Evolutionary conservation across 1,140 invertebrate species (phyloP), one percentile per base, ranked within the genome.

Genomic region (Prorops nasuta): DNA sequence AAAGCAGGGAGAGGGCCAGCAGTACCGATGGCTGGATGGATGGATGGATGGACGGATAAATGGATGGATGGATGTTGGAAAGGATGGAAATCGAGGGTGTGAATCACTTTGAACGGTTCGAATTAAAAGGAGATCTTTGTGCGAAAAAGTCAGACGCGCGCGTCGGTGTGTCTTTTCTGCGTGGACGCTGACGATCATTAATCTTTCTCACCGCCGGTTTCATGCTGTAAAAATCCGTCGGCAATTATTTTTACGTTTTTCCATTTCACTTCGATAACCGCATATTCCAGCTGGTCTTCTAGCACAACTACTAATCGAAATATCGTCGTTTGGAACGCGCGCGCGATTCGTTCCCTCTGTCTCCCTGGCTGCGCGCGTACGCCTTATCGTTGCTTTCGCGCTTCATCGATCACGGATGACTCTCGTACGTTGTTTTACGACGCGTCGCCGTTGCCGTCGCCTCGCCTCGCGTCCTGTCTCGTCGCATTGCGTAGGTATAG

Each of bases 351-450:
- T n/a, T n/a, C n/a, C n/a, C n/a, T n/a, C n/a, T n/a, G n/a, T n/a
- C n/a, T n/a, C n/a, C n/a, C n/a, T n/a, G n/a, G n/a, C n/a, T 28
- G 10, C 24, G 24, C 24, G 24, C 10, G 24, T 28, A 28, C 34
- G 32, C 22, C 37, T 51, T 48, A 45, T 52, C 53, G 42, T 41
- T 18, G 49, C 38, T 51, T 51, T 55, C 34, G 51, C 39, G 41
- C 31, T 21, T 32, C 46, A 43, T 57, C 47, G 42, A 56, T 53
- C 54, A 48, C 10, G 22, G n/a, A n/a, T n/a, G n/a, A n/a, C n/a
- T n/a, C n/a, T n/a, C n/a, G n/a, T n/a, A n/a, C n/a, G n/a, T n/a
- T n/a, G n/a, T n/a, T n/a, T n/a, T n/a, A n/a, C n/a, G n/a, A n/a
- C n/a, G n/a, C n/a, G n/a, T n/a, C n/a, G n/a, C n/a, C n/a, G n/a